Evolutionary conservation across 2,888 invertebrate species (phyloP), one percentile per base, ranked within the genome.

Genomic region (Bellardia bayeri): DNA sequence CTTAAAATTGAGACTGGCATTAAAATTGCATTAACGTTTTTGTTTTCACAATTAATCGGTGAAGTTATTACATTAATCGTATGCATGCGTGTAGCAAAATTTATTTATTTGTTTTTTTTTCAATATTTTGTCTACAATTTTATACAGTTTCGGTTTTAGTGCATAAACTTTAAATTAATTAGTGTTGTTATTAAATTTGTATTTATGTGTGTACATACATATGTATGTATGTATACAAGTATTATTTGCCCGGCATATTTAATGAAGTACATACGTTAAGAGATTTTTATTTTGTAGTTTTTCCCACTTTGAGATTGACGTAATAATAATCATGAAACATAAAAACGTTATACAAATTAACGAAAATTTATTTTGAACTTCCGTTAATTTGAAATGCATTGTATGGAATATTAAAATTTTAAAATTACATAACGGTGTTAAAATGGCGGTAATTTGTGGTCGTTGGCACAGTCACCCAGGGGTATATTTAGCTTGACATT

Each of bases 381-480:
- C 86, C 86, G 86, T 71, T 69, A 75, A 79, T 71, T 74, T 74
- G 49, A 74, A 79, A 82, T 69, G 84, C 86, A 80, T 69, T 63
- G 86, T 56, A 61, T 72, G 75, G 86, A 79, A 86, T 86, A 80
- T 63, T 63, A 69, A 86, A 49, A 33, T 49, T 45, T 75, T 66
- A 7, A 81, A 75, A 86, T 86, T 86, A 69, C 74, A 86, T 86
- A 86, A 86, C 79, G 64, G 86, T 72, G 68, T 64, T 56, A 49
- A 68, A 71, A 42, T 64, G 54, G n/a, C 51, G 33, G 49, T 56
- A 74, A 82, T 82, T 81, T 56, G 63, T 45, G 72, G 30, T 54
- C 42, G 13, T 23, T 11, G 4, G 63, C 42, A 72, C 37, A 13
- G 54, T 54, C 40, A 13, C 63, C 42, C 40, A 8, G 23, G 37